Evolutionary conservation across 2,113 vertebrate genomes (phyloP).

Genomic region (Perca fluviatilis): DNA sequence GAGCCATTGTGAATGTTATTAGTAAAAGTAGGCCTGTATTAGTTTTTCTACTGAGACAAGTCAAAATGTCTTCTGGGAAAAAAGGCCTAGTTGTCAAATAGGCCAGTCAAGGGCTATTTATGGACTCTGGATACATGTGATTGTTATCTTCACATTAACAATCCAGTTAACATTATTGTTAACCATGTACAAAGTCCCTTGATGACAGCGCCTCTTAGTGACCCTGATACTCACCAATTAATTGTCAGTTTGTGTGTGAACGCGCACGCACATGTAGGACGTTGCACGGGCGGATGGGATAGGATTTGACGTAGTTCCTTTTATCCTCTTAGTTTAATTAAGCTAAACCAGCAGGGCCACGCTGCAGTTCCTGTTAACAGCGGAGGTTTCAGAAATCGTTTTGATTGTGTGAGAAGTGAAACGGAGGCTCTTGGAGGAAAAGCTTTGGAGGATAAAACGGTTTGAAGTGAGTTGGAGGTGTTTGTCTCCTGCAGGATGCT

Average conservation of each 20-base stretch:
- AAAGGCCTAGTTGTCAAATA: neutral
- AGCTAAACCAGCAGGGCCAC: constrained; percentile 10
- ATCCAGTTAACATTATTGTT: neutral
- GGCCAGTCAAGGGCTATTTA: neutral
- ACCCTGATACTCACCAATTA: neutral
- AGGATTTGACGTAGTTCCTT: constrained; percentile 42
- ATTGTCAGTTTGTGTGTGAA: neutral
- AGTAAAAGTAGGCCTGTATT: neutral
- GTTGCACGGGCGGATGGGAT: neutral
- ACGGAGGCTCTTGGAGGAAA: neutral
- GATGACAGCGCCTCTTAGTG: neutral
- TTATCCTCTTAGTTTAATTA: constrained; percentile 69
- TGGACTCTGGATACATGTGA: neutral
- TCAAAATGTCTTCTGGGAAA: neutral
- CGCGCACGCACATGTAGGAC: neutral
- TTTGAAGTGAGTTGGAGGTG: constrained; percentile 4
- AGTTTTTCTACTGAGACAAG: neutral
- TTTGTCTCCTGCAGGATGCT: constrained; percentile 66
- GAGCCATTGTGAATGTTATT: neutral
- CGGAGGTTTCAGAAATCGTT: neutral
- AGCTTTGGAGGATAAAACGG: neutral
- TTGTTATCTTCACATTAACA: neutral
- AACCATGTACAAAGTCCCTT: constrained; percentile 5
- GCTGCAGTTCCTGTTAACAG: neutral
- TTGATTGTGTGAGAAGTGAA: neutral